Base-by-base conservation (phyloP, 2,797 vertebrate species). In the Gouania willdenowi region DNA sequence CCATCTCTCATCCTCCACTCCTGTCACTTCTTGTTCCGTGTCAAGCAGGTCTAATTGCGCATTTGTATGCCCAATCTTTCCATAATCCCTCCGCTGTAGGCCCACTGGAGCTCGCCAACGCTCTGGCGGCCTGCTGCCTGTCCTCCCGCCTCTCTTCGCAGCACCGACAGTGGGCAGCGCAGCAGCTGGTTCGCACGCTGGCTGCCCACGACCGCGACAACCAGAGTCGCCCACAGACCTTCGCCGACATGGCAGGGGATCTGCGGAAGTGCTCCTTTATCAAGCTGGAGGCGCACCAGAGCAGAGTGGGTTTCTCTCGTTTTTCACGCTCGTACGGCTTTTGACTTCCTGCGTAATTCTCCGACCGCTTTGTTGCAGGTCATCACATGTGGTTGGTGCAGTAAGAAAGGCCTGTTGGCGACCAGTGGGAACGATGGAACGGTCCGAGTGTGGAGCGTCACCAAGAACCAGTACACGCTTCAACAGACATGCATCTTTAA, bases 71-170 rank as follows among this genome's bases (percentile, higher is more conserved):
- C 92, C 89, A 92, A 83, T 91, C 91, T 88, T 91, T 89, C 91
- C 92, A 87, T 91, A 87, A 91, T 87, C 89, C 92, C 81, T 90
- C 90, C 89, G 91, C 91, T 94, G 87, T 92, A 98, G 96, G 96
- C 79, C 94, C 95, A 70, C 90, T 99, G 90, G 96, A 99, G 83
- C 89, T 99, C 87, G 96, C 95, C 70, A 99, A 99, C 6, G 95
- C 96, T 35, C 88, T 99, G 81, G 94, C 95, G 38, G 96, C 95
- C 18, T 99, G 95, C 88, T 99, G 96, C 88, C 90, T 99, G 35
- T 99, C 96, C 2, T 94, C 94, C 8, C 85, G 95, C 55, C 91
- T 99, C 2, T 99, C 95, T 8, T 99, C 96, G 0, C 95, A 98
- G 75, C 96, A 99, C 57, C 92, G 96, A 6, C 96, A 99, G 77